Conservation (phyloP, 2,113 vertebrate genomes). For the Colinus virginianus region DNA sequence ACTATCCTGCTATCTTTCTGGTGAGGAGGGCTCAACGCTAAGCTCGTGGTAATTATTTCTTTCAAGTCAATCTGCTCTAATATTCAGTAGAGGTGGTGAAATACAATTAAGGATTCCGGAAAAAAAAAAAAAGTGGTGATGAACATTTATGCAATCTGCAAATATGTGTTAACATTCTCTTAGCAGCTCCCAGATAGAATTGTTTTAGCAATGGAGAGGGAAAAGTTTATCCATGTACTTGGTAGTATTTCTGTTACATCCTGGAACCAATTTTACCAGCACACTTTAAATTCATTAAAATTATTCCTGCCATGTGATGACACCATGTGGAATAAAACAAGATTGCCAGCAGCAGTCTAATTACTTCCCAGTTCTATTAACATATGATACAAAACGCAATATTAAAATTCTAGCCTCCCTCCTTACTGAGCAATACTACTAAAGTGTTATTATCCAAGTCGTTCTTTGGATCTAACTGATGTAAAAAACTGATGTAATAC, state of each 20-base stretch:
- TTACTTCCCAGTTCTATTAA: slow-evolving; percentile 53
- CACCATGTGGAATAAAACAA: slow-evolving; percentile 25
- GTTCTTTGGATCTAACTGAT: neutral
- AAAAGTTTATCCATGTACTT: neutral
- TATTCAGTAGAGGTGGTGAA: slow-evolving; percentile 25
- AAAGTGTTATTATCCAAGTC: neutral
- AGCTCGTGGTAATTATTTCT: slow-evolving; percentile 44
- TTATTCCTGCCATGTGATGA: neutral
- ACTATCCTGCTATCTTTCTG: slow-evolving; percentile 17
- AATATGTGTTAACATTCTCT: neutral
- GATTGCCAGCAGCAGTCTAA: slow-evolving; percentile 45
- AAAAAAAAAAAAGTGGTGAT: slow-evolving; percentile 13
- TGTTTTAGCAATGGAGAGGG: neutral
- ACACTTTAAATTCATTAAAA: slow-evolving; percentile 7
- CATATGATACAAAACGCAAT: slow-evolving; percentile 15
- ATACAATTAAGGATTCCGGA: slow-evolving; percentile 32
- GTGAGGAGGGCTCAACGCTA: slow-evolving; percentile 23
- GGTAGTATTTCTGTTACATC: neutral
- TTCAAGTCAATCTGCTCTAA: slow-evolving; percentile 46
- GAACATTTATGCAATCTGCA: neutral
- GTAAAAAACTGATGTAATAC: neutral
- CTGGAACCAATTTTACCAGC: neutral
- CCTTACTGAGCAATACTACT: neutral
- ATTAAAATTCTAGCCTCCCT: neutral
- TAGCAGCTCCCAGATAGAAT: neutral